Conservation (phyloP, 2,888 invertebrate genomes). For the Xanthia togata region DNA sequence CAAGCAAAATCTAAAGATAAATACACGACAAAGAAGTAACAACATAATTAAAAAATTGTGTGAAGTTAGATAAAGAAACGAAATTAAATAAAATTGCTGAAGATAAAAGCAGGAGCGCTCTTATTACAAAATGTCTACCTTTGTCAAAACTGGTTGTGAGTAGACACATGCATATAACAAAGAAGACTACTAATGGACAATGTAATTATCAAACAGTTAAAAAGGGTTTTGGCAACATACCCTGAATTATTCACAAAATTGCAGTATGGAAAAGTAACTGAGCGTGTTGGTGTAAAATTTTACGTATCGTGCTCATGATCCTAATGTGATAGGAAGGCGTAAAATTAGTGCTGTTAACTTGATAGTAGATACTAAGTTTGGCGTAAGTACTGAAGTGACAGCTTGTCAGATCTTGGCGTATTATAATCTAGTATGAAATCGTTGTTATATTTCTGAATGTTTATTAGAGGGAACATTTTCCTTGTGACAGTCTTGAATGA, state of each 20-base stretch:
- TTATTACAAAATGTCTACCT: slow-evolving; percentile 26
- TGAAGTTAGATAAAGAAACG: neutral
- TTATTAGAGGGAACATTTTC: neutral
- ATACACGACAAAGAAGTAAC: neutral
- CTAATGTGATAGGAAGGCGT: slow-evolving; percentile 36
- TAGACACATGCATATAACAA: slow-evolving; percentile 16
- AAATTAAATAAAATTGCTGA: slow-evolving; percentile 14
- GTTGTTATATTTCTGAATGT: neutral
- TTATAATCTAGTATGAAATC: neutral
- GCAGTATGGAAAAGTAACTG: slow-evolving; percentile 19
- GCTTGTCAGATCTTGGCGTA: slow-evolving; percentile 22
- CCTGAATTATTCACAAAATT: slow-evolving; percentile 42
- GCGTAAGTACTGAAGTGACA: slow-evolving; percentile 42
- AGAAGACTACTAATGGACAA: slow-evolving; percentile 25
- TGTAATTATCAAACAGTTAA: slow-evolving; percentile 59
- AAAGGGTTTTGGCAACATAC: slow-evolving; percentile 39
- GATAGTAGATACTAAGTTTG: slow-evolving; percentile 42
- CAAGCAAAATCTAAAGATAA: slow-evolving; percentile 4
- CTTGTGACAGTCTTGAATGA: neutral
- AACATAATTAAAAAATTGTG: neutral
- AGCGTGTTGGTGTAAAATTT: slow-evolving; percentile 13
- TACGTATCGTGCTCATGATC: slow-evolving; percentile 20
- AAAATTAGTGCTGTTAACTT: slow-evolving; percentile 39
- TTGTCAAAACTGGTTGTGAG: slow-evolving; percentile 20
- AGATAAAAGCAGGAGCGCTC: neutral